Conservation (phyloP, 2,797 vertebrate genomes). For the Chrosomus eos region DNA sequence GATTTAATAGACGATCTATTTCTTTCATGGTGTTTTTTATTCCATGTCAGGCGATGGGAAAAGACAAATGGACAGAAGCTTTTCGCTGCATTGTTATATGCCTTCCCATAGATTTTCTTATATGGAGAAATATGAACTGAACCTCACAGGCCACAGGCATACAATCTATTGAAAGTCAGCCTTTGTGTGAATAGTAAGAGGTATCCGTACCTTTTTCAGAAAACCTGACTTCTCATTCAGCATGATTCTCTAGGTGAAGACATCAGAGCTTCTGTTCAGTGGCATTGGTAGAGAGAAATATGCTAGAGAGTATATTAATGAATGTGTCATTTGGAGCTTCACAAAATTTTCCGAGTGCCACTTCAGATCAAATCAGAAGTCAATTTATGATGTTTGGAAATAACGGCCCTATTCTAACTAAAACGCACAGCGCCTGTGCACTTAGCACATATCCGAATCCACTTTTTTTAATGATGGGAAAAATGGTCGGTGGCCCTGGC, state of each 20-base stretch:
- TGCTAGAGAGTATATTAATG: not conserved
- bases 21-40: not conserved
- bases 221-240: not conserved
- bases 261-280: not conserved
- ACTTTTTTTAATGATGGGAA: too few relatives aligned
- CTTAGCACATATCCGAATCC: too few relatives aligned
- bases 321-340: not conserved
- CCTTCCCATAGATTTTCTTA: constrained; percentile 6
- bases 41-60: not conserved
- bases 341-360: not conserved
- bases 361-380: not conserved
- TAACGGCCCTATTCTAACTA: too few relatives aligned
- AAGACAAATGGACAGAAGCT: constrained; percentile 15
- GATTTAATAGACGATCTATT: constrained; percentile 22
- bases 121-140: constrained; percentile 27
- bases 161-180: constrained; percentile 31
- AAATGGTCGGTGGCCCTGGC: too few relatives aligned
- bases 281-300: constrained; percentile 9
- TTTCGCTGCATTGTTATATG: not conserved
- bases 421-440: too few relatives aligned
- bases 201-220: not conserved
- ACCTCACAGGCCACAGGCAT: constrained; percentile 18
- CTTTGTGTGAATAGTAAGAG: constrained; percentile 9
- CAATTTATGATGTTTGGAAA: not conserved
- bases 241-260: not conserved